phyloP scores from a whole-genome alignment of 2,797 vertebrate species.

The Columba guinea region DNA sequence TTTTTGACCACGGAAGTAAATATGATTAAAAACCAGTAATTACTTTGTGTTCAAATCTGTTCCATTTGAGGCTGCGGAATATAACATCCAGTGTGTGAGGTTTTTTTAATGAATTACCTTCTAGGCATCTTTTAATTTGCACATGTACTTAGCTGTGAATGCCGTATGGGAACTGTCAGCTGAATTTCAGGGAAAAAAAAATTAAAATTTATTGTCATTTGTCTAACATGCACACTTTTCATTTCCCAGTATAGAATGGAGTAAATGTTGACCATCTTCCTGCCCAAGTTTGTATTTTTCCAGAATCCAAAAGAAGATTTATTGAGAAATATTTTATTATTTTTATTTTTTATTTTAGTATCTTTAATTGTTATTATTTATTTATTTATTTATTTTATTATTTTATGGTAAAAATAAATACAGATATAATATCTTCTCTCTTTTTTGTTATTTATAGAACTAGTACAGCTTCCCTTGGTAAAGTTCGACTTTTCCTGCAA shows the following conservation, averaged over 20 bases:
- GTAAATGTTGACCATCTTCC: background rate
- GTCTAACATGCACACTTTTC: background rate
- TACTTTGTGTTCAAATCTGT: background rate
- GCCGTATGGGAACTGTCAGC: background rate
- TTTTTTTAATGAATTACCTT: background rate
- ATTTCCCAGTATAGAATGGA: background rate
- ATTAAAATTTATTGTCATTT: background rate
- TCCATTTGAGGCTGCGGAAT: background rate
- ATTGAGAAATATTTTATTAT: background rate
- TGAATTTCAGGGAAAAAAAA: background rate
- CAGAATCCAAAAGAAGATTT: background rate
- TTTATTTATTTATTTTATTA: background rate
- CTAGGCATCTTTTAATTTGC: background rate
- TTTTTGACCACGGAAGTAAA: background rate
- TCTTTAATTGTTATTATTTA: no score
- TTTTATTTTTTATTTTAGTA: background rate
- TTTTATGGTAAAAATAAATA: background rate
- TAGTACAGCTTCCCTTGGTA: conserved; percentile 92
- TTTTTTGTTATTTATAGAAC: conserved; percentile 78
- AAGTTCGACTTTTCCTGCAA: conserved; percentile 98
- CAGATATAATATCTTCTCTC: background rate
- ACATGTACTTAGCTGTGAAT: background rate
- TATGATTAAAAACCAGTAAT: background rate
- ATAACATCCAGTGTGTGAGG: background rate
- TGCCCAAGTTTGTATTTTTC: background rate